Percentiles rank a stretch among this genome's conserved stretches.
Evolutionary conservation across 1,140 invertebrate species (phyloP).

Genomic region (Bombyx mandarina): DNA sequence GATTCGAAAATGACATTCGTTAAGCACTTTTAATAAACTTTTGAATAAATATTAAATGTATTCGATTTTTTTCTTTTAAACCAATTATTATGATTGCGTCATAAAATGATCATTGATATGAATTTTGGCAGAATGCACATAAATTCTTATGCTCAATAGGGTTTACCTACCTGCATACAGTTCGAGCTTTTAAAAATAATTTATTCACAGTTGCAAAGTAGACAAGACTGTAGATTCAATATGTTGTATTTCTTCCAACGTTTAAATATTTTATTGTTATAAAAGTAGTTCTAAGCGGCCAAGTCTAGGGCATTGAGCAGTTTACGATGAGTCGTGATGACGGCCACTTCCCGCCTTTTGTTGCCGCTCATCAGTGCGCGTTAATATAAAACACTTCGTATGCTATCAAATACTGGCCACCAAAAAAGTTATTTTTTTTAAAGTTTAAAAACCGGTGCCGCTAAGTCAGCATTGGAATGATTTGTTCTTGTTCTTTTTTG

Average conservation of each 20-base stretch:
- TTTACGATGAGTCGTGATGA: conserved; percentile 13
- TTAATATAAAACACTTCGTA: conserved; percentile 13
- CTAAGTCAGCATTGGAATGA: too few relatives aligned
- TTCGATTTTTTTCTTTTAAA: neutral
- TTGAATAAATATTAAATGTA: neutral
- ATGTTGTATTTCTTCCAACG: neutral
- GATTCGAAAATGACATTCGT: neutral
- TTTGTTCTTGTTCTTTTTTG: too few relatives aligned
- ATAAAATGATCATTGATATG: too few relatives aligned
- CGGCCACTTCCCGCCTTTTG: conserved; percentile 41
- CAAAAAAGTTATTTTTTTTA: too few relatives aligned
- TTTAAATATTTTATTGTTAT: neutral
- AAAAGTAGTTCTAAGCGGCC: conserved; percentile 9
- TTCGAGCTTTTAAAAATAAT: too few relatives aligned
- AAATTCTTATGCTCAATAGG: too few relatives aligned
- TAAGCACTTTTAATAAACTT: neutral
- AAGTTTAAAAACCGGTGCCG: too few relatives aligned
- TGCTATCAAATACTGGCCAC: too few relatives aligned
- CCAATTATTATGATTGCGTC: too few relatives aligned
- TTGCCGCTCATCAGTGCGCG: conserved; percentile 20
- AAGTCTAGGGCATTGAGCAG: conserved; percentile 4
- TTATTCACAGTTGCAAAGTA: too few relatives aligned
- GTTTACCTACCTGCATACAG: too few relatives aligned
- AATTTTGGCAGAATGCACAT: too few relatives aligned
- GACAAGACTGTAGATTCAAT: neutral